Evolutionary conservation across 2,888 invertebrate species (phyloP), one percentile per base, ranked within the genome.

Genomic region (Drosophila falleni): DNA sequence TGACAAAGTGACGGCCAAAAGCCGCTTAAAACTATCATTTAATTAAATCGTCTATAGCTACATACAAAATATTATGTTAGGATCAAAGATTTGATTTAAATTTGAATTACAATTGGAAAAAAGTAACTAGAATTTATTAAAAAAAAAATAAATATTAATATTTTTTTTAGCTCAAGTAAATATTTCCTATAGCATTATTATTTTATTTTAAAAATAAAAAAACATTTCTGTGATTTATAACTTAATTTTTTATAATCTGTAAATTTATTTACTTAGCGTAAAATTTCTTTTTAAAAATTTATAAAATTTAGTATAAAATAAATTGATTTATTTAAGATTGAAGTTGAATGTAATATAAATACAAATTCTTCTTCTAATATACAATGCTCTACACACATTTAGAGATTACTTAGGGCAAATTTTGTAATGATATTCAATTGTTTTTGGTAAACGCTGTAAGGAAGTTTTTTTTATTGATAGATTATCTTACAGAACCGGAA

Each of bases 21-120:
- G 69, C 83, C 69, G 77, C 74, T 89, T 89, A 77, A 74, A 86
- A 67, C 74, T 85, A 86, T 77, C 71, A 73, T 44, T 66, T 44
- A 67, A 69, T 54, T 8, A 68, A 81, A 85, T 76, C 66, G 29
- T 47, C 75, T 75, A 26, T 46, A 47, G 54, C 47, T 19, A 29
- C 23, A 13, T 8, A 23, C 2, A 44, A 44, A 13, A 44, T 3
- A 10, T 39, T 4, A 9, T 29, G 5, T 15, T 6, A 2, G 3
- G 15, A 26, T 53, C 26, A 26, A 39, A 10, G 3, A 37, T 10
- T 35, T 23, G n/a, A 19, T 35, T 49, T 5, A 16, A 31, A 11
- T 23, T 13, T 10, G 9, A 16, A 2, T 11, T 31, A 47, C 5
- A 5, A 16, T 16, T 11, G 5, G 0, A 31, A 15, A 47, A 47